Evolutionary conservation across 1,140 invertebrate genomes (phyloP).

Genomic region (Hypothenemus hampei): DNA sequence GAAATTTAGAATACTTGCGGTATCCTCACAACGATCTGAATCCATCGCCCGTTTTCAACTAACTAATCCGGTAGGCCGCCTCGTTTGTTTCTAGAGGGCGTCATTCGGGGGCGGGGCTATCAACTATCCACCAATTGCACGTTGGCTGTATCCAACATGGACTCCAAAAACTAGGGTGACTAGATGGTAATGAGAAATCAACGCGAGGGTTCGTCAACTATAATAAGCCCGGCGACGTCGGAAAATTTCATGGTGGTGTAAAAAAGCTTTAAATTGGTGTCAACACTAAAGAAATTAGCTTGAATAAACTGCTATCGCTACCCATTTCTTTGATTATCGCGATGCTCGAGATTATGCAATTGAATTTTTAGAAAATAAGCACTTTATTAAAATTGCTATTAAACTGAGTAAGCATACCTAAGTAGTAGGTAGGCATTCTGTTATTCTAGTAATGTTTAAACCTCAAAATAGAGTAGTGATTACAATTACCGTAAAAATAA

Average conservation of each 20-base stretch:
- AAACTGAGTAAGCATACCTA: neutral
- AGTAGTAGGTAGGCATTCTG: neutral
- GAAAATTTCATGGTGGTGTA: constrained; percentile 32
- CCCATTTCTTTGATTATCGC: constrained; percentile 23
- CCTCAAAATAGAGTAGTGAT: neutral
- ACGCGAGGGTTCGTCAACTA: constrained; percentile 29
- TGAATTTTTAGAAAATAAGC: constrained; percentile 6
- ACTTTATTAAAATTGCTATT: neutral
- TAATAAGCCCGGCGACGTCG: constrained; percentile 30
- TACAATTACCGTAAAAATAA: neutral
- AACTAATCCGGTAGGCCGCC: constrained; percentile 37
- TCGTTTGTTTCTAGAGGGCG: constrained; percentile 33
- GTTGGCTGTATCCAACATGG: constrained; percentile 35
- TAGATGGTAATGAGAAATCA: constrained; percentile 26
- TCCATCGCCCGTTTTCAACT: constrained; percentile 42
- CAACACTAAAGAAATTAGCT: constrained; percentile 32
- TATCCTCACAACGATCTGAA: constrained; percentile 43
- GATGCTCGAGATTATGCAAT: constrained; percentile 15
- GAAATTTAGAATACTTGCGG: constrained; percentile 39
- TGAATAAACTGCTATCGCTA: constrained; percentile 34
- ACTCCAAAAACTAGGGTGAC: constrained; percentile 32
- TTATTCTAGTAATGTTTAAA: neutral
- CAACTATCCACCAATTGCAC: constrained; percentile 29
- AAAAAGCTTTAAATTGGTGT: constrained; percentile 34
- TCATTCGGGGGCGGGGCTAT: constrained; percentile 30